Base-by-base conservation (phyloP, 2,797 vertebrate genomes). In the Sebastes paucispinis region DNA sequence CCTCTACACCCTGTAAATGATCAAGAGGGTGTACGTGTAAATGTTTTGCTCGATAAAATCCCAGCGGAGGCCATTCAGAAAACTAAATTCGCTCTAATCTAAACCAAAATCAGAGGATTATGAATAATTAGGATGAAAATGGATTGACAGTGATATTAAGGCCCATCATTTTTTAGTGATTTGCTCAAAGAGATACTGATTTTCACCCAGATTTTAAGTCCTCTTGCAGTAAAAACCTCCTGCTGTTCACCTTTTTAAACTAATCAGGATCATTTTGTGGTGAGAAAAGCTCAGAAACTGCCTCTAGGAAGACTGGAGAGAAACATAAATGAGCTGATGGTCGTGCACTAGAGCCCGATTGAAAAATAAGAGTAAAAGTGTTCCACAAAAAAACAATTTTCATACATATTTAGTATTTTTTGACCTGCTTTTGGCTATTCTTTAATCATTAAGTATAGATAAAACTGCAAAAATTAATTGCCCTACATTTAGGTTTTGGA, bases 1-100 rank as follows among this genome's bases (percentile, higher is more conserved):
- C 50, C 39, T 77, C 58, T 69, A 14, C 24, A 50, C 47, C 47
- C 47, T 66, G 60, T 58, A 57, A 80, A 81, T 3, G 27, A 82
- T 71, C 24, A 69, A 58, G 13, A 43, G 27, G 39, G 39, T 58
- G 27, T 50, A 34, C 20, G 14, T 64, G 31, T 59, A 50, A 70
- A 76, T 58, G 47, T 78, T 80, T 52, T 69, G 62, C 54, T 69
- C 1, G 1, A 63, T 69, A 78, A 79, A 80, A 74, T 75, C 54
- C 54, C 73, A 66, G 47, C 9, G 13, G 22, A 59, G 3, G 29
- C 27, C 20, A 59, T 29, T 70, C 22, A 66, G 52, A 68, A 27
- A 59, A 54, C 55, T 29, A 13, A 69, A 75, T 9, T 64, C 18
- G 8, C n/a, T 79, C 1, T 76, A 64, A 76, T 73, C 27, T 55